Base-by-base conservation (phyloP, 2,113 vertebrate genomes). In the Actinemys pallida region DNA sequence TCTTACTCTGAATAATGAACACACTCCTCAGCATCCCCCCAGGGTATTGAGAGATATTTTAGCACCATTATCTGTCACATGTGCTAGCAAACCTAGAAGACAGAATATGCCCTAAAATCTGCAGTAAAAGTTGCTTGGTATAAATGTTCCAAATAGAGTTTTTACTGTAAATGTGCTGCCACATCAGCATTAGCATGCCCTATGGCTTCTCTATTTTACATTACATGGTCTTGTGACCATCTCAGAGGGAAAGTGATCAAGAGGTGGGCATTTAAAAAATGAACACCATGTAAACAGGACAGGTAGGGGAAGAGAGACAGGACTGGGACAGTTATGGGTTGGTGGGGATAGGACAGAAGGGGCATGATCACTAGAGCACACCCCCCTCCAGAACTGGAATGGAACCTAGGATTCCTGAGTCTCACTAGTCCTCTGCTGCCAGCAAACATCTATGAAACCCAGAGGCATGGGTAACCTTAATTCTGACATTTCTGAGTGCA, bases 1-100 rank as follows among this genome's bases (percentile, higher is more conserved):
- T 0, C 0, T 57, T 27, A 83, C 29, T 57, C 1, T 10, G 88
- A 88, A 88, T 3, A 0, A 47, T 84, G 87, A 45, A 8, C 1
- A 0, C 25, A 10, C 56, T 83, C 25, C 35, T 1, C 4, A 45
- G 22, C 0, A 0, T 42, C 81, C 75, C 85, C 59, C 0, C 2
- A 76, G 45, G 94, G 29, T 1, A 0, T 35, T 25, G 81, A 84
- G 94, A 86, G 83, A 86, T 82, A 90, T 17, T 9, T 80, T 50
- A 79, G 75, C 0, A 0, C 56, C 47, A 45, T 56, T 81, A 27
- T 10, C 81, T 81, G 69, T 62, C 31, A 56, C 54, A 45, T 10
- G 47, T 39, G 80, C 12, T 0, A 0, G 52, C 25, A 79, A 24
- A 90, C n/a, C 0, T 19, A 19, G 22, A 90, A 86, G 79, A 87